Evolutionary conservation across 2,113 vertebrate genomes (phyloP), one percentile per base, ranked within the genome.

Genomic region (Stomatorhinus ivindoensis): DNA sequence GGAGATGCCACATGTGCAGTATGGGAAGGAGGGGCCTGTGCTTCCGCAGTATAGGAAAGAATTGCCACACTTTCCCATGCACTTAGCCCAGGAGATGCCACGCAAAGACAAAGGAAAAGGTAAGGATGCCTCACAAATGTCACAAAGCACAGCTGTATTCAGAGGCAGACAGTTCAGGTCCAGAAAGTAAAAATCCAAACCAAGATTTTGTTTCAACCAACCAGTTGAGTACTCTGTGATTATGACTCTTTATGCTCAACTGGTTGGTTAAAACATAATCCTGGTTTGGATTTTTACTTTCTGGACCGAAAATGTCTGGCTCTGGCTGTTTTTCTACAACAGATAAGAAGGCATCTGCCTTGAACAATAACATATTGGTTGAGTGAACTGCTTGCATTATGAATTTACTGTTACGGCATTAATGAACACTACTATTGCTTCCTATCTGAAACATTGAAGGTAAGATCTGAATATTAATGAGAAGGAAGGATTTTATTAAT

Each of bases 1-100:
- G 94, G 98, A 99, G 89, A 50, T 96, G 87, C 96, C 97, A 42
- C 98, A 97, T 50, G 93, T 97, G 93, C 96, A 96, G 15, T 99
- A 98, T 0, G 96, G 96, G 86, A 97, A 97, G 82, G 96, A 97
- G 90, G 97, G 98, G 90, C 95, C 97, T 61, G 93, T 96, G 1
- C 90, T 97, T 0, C 97, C 97, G 88, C 97, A 97, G 15, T 99
- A 98, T 93, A 96, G 96, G 93, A 99, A 99, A 93, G 98, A 99
- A 88, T 91, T 97, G 2, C 98, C 97, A 0, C 97, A 97, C 83
- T 93, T 97, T 89, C 98, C 97, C 42, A 94, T 97, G 93, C 92
- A 93, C 69, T 96, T 97, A 1, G 96, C 97, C 93, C 99, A 98
- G 92, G 97, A 97, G 42, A 96, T 94, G 89, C 93, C 95, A 90